These are phyloP conservation scores for Holacanthella duospinosa DNA, from an alignment of 2,888 invertebrate species.

Conservation along the genomic window DNA sequence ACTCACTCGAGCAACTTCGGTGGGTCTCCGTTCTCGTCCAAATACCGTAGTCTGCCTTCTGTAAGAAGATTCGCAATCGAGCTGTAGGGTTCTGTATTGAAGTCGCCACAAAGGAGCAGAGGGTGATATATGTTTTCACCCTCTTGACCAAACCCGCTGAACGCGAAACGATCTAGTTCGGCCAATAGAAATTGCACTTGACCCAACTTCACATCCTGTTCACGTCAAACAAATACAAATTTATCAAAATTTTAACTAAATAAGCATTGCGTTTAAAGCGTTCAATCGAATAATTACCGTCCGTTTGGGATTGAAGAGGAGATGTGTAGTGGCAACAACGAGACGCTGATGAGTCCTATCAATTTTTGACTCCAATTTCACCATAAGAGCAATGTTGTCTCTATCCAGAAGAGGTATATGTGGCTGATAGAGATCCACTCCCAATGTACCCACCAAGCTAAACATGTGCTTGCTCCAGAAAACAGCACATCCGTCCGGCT, in stretches of 20 bases:
- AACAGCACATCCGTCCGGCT: conserved; percentile 83
- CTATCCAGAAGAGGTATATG: conserved; percentile 59
- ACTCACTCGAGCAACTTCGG: conserved; percentile 1
- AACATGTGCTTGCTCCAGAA: conserved; percentile 63
- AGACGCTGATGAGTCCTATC: conserved; percentile 45
- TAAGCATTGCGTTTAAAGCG: background rate
- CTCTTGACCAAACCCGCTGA: conserved; percentile 39
- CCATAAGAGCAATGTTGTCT: conserved; percentile 77
- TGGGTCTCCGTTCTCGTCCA: conserved; percentile 7
- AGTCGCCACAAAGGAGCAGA: conserved; percentile 81
- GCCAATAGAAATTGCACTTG: conserved; percentile 74
- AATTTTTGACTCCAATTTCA: conserved; percentile 53
- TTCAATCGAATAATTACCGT: conserved; percentile 38
- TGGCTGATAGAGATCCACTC: conserved; percentile 57
- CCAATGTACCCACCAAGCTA: conserved; percentile 52
- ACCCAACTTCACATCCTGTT: conserved; percentile 71
- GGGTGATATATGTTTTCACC: conserved; percentile 54
- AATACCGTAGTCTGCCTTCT: conserved; percentile 49
- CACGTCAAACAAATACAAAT: no score
- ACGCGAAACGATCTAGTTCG: conserved; percentile 69
- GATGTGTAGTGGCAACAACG: conserved; percentile 83
- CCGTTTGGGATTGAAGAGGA: conserved; percentile 81
- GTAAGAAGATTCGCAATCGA: conserved; percentile 59
- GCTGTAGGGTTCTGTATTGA: conserved; percentile 70
- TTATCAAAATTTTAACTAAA: background rate